Evolutionary conservation across 2,888 invertebrate genomes (phyloP).

Genomic region (Drosophila ochracea): DNA sequence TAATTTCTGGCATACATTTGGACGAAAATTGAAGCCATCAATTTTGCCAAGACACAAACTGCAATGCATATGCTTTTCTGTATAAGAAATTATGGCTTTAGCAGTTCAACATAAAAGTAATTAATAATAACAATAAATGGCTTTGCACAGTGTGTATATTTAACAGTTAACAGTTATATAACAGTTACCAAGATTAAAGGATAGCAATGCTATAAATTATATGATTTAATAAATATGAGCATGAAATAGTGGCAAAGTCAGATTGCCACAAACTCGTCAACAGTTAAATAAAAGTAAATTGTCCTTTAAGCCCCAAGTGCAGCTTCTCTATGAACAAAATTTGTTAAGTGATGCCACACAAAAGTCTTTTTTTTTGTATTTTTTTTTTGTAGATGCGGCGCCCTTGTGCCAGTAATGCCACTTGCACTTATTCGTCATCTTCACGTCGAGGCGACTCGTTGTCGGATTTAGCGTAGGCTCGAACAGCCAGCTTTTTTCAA

Average conservation of each 20-base stretch:
- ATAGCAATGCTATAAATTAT: neutral
- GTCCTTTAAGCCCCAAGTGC: neutral
- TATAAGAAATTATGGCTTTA: neutral
- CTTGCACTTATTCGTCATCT: constrained; percentile 67
- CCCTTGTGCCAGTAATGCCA: constrained; percentile 43
- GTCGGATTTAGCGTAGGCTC: constrained; percentile 66
- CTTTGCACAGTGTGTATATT: neutral
- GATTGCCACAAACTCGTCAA: neutral
- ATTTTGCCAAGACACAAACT: neutral
- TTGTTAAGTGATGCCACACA: neutral
- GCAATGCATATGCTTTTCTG: neutral
- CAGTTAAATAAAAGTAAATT: neutral
- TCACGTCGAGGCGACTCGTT: constrained; percentile 30
- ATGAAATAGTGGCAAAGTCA: neutral
- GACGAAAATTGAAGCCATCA: neutral
- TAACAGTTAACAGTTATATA: neutral
- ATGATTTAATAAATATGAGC: neutral
- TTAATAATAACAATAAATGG: neutral
- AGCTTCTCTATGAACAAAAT: neutral
- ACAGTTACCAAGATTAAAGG: neutral
- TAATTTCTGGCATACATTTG: constrained; percentile 22
- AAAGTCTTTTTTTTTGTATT: neutral
- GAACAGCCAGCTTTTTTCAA: constrained; percentile 57
- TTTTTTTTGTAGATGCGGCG: neutral
- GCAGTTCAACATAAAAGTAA: neutral